Conservation (phyloP, 2,888 invertebrate genomes). For the Pachycephus smyrnensis region DNA sequence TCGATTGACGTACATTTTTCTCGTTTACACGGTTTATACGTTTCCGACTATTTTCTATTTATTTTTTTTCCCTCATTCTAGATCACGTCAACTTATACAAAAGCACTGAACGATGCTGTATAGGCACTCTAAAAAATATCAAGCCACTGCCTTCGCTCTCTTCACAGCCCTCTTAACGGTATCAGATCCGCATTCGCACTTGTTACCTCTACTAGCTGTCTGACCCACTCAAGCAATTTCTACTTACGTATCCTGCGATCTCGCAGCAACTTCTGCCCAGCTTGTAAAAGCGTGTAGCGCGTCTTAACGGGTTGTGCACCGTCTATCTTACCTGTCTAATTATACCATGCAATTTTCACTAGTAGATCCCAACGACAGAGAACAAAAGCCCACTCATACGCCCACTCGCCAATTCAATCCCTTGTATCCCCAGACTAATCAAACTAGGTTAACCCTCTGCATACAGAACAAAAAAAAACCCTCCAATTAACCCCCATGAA, state of each 20-base stretch:
- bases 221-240: neutral
- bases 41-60: neutral
- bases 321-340: neutral
- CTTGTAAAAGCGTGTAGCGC: neutral
- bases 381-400: neutral
- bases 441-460: neutral
- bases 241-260: neutral
- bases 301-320: neutral
- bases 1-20: neutral
- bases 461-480: neutral
- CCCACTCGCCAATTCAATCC: neutral
- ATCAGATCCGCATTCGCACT: too few relatives aligned
- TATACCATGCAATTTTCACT: neutral
- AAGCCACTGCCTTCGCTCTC: neutral
- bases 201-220: neutral
- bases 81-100: neutral
- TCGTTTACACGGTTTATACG: neutral
- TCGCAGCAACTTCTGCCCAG: neutral
- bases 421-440: neutral
- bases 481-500: too few relatives aligned
- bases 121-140: neutral
- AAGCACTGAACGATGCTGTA: neutral
- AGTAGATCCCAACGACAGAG: neutral
- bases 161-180: too few relatives aligned
- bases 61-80: neutral